A percentile compares a stretch with the other conserved stretches of the same genome.
phyloP scores from a whole-genome alignment of 35 echinoderm and acorn worm species.

The Lytechinus variegatus region DNA sequence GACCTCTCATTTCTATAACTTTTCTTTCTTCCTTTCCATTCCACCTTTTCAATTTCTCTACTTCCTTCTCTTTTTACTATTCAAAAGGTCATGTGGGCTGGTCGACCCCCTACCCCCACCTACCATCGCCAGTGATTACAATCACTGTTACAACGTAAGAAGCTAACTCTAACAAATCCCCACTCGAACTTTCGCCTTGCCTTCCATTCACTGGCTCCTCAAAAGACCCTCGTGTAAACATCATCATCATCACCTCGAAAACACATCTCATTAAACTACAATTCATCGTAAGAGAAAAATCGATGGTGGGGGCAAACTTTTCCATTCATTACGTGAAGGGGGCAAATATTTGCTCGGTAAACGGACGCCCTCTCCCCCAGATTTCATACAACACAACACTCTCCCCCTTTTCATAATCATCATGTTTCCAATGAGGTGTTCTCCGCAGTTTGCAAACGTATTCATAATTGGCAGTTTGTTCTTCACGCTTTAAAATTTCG shows the following conservation, averaged over 20 bases:
- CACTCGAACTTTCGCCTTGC: neutral
- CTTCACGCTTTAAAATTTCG: neutral
- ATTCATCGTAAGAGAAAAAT: neutral
- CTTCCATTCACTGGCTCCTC: neutral
- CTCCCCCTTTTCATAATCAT: too few relatives aligned
- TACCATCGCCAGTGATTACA: neutral
- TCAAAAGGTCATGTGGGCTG: too few relatives aligned
- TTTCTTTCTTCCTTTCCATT: too few relatives aligned
- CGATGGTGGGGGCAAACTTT: neutral
- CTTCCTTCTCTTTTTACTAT: too few relatives aligned
- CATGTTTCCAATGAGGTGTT: neutral
- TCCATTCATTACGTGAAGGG: neutral
- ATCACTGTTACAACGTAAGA: neutral
- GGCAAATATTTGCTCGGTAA: constrained; percentile 11
- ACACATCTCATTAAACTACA: neutral
- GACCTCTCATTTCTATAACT: too few relatives aligned
- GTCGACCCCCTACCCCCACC: too few relatives aligned
- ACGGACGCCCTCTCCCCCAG: neutral
- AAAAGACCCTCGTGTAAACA: neutral
- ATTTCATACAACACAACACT: neutral
- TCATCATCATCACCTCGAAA: constrained; percentile 1
- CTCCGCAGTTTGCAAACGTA: neutral
- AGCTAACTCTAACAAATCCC: neutral
- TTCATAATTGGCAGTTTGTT: neutral
- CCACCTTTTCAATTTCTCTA: too few relatives aligned